Conservation (phyloP, 2,113 vertebrate genomes). For the Ancistrus triradiatus region DNA sequence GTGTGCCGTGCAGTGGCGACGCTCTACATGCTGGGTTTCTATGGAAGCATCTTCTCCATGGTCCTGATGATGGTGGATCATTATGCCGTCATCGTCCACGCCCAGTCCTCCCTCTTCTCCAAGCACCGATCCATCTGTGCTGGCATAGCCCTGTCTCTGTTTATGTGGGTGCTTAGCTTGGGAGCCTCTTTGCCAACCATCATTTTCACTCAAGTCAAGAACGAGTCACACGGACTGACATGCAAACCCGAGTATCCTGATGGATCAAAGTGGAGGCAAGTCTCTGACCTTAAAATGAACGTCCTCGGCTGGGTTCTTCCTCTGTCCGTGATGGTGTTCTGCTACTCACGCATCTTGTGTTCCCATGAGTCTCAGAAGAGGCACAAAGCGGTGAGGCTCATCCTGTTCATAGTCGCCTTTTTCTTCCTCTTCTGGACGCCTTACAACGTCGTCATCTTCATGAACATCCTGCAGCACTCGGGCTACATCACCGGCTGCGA, state of each 20-base stretch:
- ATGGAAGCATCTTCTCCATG: conserved; percentile 80
- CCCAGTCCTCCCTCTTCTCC: conserved; percentile 48
- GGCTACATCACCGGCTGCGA: conserved; percentile 12
- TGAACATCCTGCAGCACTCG: conserved; percentile 7
- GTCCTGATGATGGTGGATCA: conserved; percentile 83
- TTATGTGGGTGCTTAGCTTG: conserved; percentile 62
- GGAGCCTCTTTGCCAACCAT: conserved; percentile 61
- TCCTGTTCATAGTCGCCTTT: conserved; percentile 65
- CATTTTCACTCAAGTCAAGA: conserved; percentile 54
- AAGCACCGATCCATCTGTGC: conserved; percentile 55
- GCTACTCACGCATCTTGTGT: conserved; percentile 77
- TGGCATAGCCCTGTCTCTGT: conserved; percentile 48
- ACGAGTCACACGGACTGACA: accelerated
- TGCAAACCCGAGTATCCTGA: conserved; percentile 40
- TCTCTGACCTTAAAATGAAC: conserved; percentile 63
- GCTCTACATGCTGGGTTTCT: conserved; percentile 71
- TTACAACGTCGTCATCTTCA: conserved; percentile 62
- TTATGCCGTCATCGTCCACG: conserved; percentile 74
- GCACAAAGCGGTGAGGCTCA: conserved; percentile 72
- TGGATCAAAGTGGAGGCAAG: conserved; percentile 50
- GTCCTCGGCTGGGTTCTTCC: conserved; percentile 78
- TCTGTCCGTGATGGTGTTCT: conserved; percentile 67
- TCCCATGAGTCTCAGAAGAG: conserved; percentile 66
- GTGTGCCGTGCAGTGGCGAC: conserved; percentile 72
- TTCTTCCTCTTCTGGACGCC: conserved; percentile 86